Percentiles rank a stretch among this genome's conserved stretches.
Conservation (phyloP, 2,888 invertebrate genomes). For the Drosophila nigricruria region DNA sequence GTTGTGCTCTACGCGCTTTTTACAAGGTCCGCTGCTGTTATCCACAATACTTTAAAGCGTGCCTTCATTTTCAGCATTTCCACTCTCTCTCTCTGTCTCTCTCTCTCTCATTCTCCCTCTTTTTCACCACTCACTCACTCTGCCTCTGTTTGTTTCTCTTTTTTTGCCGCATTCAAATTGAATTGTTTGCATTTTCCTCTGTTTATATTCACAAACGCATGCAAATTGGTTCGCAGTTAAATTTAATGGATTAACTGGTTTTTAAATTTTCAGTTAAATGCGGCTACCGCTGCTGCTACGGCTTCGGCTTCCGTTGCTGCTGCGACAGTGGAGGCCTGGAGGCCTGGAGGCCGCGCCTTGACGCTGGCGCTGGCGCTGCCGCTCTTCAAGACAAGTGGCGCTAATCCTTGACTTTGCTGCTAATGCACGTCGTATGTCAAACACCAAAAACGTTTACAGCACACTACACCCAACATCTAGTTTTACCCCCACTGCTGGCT, state of each 20-base stretch:
- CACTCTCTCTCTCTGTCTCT: background rate
- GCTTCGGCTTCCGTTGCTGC: background rate
- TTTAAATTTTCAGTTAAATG: slow-evolving; percentile 52
- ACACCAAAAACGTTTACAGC: slow-evolving; percentile 76
- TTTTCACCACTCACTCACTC: background rate
- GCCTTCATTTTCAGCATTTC: slow-evolving; percentile 5
- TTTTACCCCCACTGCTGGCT: background rate
- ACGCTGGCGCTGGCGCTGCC: slow-evolving; percentile 36
- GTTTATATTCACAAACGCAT: slow-evolving; percentile 28
- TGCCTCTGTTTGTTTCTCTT: slow-evolving; percentile 4
- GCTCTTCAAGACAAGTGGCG: slow-evolving; percentile 77
- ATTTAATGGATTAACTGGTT: slow-evolving; percentile 65
- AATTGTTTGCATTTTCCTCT: slow-evolving; percentile 61
- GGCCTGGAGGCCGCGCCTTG: background rate
- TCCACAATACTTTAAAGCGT: slow-evolving; percentile 47
- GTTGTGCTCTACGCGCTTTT: background rate
- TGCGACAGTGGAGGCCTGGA: slow-evolving; percentile 1
- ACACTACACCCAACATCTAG: slow-evolving; percentile 22
- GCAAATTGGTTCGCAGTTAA: slow-evolving; percentile 71
- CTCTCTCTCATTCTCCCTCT: background rate
- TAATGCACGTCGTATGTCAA: slow-evolving; percentile 81
- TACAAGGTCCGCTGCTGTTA: background rate
- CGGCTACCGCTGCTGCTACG: background rate
- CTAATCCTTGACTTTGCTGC: slow-evolving; percentile 80
- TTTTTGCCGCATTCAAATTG: slow-evolving; percentile 61